Evolutionary conservation across 2,888 invertebrate genomes (phyloP), one percentile per base, ranked within the genome.

Genomic region (Baronia brevicornis): DNA sequence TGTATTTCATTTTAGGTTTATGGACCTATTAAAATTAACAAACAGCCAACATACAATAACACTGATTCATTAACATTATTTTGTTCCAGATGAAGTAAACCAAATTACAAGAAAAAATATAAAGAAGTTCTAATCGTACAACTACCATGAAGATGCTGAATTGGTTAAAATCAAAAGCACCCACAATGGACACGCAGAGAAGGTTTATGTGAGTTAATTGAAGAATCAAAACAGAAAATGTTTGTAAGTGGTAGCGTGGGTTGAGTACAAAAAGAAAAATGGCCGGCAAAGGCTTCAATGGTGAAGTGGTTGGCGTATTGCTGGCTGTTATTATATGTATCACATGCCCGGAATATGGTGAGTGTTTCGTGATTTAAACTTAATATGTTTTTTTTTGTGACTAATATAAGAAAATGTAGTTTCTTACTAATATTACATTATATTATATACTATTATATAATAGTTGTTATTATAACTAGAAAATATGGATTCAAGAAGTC

Each of bases 291-390:
- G 65, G 71, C 50, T 66, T 70, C 42, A 71, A 68, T 38, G 70
- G 73, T 43, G 75, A 80, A 51, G 70, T 77, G 70, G 66, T 79
- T 62, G 78, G 82, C 47, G 63, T 79, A 61, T 66, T 80, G 59
- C 65, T 84, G 54, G 78, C 82, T 43, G 71, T 74, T 58, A 71
- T 70, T 45, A 68, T 84, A 54, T 82, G 80, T 64, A 64, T 78
- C 62, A 74, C 70, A 46, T 80, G 74, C 51, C 82, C 82, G 36
- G 73, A 74, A 65, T 80, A 80, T 71, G 82, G 82, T 84, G 49
- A 78, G 80, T n/a, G n/a, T n/a, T n/a, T n/a, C n/a, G n/a, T n/a
- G 70, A 11, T 29, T 32, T 36, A 35, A 33, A 5, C 28, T 31
- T 17, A 17, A 17, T 6, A 17, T 17, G 6, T 17, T 4, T 17